These are phyloP conservation scores for Myotis daubentonii DNA, from an alignment of 2,797 vertebrate genomes.

Conservation along the genomic window DNA sequence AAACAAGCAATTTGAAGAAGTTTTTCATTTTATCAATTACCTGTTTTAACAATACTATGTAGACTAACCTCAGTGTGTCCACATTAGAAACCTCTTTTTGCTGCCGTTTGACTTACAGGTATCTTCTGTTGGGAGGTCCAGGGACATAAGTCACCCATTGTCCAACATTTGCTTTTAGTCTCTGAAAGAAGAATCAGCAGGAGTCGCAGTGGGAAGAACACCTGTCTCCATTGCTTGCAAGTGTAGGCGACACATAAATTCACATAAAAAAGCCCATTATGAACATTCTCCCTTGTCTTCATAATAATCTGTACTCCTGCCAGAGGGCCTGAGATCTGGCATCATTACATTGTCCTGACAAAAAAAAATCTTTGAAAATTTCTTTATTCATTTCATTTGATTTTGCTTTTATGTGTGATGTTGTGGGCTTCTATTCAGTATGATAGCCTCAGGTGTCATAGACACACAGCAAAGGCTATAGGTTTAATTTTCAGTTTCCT, in stretches of 20 bases:
- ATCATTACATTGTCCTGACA: background rate
- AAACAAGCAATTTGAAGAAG: background rate
- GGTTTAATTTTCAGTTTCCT: constrained; percentile 51
- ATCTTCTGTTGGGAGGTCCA: background rate
- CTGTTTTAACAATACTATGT: background rate
- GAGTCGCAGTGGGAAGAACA: background rate
- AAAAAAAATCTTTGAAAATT: constrained; percentile 1
- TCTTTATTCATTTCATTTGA: constrained; percentile 37
- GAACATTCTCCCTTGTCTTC: background rate
- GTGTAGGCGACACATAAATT: background rate
- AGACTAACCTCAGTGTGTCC: background rate
- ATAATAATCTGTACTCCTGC: background rate
- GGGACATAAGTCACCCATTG: background rate
- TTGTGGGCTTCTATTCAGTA: constrained; percentile 24
- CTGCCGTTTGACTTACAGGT: constrained; percentile 7
- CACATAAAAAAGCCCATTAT: background rate
- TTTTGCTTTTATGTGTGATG: background rate
- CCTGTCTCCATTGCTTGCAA: background rate
- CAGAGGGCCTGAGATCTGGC: background rate
- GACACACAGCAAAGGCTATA: background rate
- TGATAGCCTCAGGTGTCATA: constrained; percentile 21
- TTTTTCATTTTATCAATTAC: background rate
- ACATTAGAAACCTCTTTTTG: background rate
- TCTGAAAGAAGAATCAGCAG: background rate
- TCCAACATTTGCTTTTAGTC: constrained; percentile 27